Evolutionary conservation across 53 echinoderm and acorn worm genomes (phyloP).

Genomic region (Holothuria scabra): DNA sequence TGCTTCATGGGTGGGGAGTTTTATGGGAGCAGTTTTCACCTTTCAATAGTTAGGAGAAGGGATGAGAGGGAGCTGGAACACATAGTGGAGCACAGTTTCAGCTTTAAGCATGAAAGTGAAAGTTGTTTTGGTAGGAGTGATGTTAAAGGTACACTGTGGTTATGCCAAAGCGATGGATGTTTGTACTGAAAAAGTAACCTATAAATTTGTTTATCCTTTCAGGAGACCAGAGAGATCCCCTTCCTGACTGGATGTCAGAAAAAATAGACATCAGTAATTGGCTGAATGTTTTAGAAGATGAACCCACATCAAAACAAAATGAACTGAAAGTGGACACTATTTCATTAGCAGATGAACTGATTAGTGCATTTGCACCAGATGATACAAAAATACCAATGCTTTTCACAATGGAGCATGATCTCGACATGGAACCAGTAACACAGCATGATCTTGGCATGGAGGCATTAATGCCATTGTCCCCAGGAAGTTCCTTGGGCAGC

Average conservation of each 20-base stretch:
- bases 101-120: too few relatives aligned
- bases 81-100: too few relatives aligned
- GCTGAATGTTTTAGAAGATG: slow-evolving; percentile 65
- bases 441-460: slow-evolving; percentile 49
- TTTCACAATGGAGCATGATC: neutral
- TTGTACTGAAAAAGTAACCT: too few relatives aligned
- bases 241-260: slow-evolving; percentile 98
- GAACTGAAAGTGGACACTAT: slow-evolving; percentile 26
- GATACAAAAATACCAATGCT: slow-evolving; percentile 46
- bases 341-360: slow-evolving; percentile 3
- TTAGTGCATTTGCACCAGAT: neutral
- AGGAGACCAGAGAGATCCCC: slow-evolving; percentile 60
- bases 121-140: too few relatives aligned
- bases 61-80: too few relatives aligned
- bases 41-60: too few relatives aligned
- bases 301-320: neutral
- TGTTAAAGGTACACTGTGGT: too few relatives aligned
- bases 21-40: too few relatives aligned
- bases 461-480: slow-evolving; percentile 21
- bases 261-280: slow-evolving; percentile 77
- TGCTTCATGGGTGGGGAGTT: too few relatives aligned
- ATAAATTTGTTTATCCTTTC: neutral
- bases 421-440: too few relatives aligned
- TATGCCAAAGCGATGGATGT: too few relatives aligned
- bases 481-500: slow-evolving; percentile 18